Conservation (phyloP, 2,888 invertebrate genomes). For the Lasioglossum lativentre region DNA sequence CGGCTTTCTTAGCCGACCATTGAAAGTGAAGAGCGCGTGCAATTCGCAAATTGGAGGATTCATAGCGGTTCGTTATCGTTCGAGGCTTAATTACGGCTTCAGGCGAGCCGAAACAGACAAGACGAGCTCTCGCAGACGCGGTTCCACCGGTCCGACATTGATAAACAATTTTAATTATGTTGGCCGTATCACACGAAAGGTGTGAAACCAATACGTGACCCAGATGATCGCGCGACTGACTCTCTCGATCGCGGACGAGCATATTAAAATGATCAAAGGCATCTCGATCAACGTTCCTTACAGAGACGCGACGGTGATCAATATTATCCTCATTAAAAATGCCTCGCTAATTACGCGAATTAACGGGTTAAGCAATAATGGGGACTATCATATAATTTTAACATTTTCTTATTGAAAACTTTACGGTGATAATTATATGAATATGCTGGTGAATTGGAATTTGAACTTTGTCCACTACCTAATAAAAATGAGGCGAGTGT, state of each 20-base stretch:
- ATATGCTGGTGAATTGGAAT: background rate
- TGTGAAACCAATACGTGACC: conserved; percentile 26
- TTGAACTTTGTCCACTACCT: too few species aligned
- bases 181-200: background rate
- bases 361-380: background rate
- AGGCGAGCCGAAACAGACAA: background rate
- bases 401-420: too few species aligned
- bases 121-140: background rate
- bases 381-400: too few species aligned
- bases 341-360: background rate
- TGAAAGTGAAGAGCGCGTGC: background rate
- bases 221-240: conserved; percentile 5
- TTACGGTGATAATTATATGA: too few species aligned
- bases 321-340: background rate
- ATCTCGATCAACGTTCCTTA: background rate
- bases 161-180: conserved; percentile 23
- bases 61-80: conserved; percentile 14
- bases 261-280: conserved; percentile 26
- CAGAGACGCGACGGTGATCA: background rate
- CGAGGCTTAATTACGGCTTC: conserved; percentile 5
- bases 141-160: background rate
- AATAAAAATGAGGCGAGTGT: background rate
- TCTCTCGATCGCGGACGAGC: background rate
- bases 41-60: conserved; percentile 6
- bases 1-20: background rate